These are phyloP conservation scores for Megaceryle maxima DNA, from an alignment of 2,113 vertebrate species.

Conservation along the genomic window DNA sequence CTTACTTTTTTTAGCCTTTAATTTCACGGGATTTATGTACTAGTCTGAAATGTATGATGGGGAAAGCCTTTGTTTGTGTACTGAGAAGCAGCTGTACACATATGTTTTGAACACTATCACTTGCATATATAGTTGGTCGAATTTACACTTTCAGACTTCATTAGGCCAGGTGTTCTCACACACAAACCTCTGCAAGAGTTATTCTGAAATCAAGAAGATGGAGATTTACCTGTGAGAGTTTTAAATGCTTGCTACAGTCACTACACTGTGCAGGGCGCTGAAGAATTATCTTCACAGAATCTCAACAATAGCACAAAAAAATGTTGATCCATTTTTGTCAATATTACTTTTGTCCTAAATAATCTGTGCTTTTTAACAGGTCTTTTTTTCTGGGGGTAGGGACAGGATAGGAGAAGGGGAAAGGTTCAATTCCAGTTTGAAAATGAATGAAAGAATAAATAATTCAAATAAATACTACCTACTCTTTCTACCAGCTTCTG, in stretches of 20 bases:
- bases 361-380: background rate
- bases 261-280: background rate
- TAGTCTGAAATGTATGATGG: background rate
- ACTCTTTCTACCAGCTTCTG: background rate
- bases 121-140: background rate
- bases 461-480: constrained; percentile 6
- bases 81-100: background rate
- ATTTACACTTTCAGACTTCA: background rate
- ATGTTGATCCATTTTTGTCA: background rate
- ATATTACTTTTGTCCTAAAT: background rate
- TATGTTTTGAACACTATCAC: background rate
- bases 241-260: background rate
- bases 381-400: background rate
- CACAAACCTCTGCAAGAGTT: background rate
- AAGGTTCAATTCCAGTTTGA: background rate
- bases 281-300: background rate
- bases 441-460: constrained; percentile 21
- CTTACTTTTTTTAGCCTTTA: background rate
- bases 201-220: background rate
- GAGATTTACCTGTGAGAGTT: background rate
- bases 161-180: background rate
- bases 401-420: fast-evolving
- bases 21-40: background rate
- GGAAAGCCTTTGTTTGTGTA: background rate
- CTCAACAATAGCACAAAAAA: background rate